These are phyloP conservation scores for Oncorhynchus nerka DNA, from an alignment of 2,113 vertebrate genomes.

Conservation along the genomic window DNA sequence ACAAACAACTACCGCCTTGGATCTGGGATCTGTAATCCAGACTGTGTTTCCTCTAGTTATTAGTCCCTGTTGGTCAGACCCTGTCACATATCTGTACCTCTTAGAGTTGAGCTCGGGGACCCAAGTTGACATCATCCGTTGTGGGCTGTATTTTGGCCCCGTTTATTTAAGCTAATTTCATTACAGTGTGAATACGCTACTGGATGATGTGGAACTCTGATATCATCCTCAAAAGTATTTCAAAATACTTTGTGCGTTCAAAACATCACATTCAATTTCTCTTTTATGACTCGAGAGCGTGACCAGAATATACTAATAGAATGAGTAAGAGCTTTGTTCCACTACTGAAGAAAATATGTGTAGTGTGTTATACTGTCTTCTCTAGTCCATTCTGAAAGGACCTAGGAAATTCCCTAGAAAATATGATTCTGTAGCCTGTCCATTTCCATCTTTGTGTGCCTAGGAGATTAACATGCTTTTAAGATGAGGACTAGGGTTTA, in stretches of 20 bases:
- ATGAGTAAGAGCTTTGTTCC: constrained; percentile 12
- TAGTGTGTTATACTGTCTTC: background rate
- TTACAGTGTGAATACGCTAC: constrained; percentile 16
- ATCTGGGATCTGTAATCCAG: constrained; percentile 37
- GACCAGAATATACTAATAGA: constrained; percentile 42
- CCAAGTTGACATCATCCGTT: constrained; percentile 55
- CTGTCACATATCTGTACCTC: constrained; percentile 67
- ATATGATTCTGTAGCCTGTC: background rate
- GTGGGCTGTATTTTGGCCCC: no score
- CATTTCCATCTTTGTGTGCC: background rate
- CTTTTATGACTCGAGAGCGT: constrained; percentile 11
- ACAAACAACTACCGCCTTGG: constrained; percentile 48
- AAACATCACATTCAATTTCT: constrained; percentile 14
- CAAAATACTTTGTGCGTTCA: no score
- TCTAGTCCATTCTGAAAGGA: background rate
- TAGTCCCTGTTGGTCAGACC: constrained; percentile 66
- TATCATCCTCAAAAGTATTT: no score
- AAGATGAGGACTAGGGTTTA: no score
- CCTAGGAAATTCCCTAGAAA: background rate
- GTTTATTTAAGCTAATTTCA: constrained; percentile 12
- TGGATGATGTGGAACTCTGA: no score
- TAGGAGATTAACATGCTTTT: no score
- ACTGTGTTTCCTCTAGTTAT: constrained; percentile 51
- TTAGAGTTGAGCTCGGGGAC: constrained; percentile 44
- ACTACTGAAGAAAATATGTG: no score